These are phyloP conservation scores for Agrilus cyanescens DNA, from an alignment of 2,888 invertebrate species.

Conservation along the genomic window DNA sequence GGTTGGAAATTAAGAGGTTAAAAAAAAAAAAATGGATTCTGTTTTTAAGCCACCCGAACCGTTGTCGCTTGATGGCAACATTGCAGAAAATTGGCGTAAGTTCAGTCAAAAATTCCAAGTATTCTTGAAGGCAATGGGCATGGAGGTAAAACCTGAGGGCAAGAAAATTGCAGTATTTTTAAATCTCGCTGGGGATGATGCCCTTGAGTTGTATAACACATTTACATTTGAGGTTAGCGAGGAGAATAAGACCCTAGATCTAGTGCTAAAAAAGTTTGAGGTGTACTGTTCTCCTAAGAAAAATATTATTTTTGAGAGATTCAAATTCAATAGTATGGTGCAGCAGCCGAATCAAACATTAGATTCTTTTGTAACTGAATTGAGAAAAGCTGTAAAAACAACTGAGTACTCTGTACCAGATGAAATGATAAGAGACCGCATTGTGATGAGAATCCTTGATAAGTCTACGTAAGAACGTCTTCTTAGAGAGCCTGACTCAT, in stretches of 20 bases:
- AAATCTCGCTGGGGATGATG: too few relatives aligned
- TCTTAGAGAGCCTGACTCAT: slow-evolving; percentile 14
- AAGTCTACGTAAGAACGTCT: slow-evolving; percentile 15
- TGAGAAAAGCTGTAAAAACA: slow-evolving; percentile 18
- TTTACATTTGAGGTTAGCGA: slow-evolving; percentile 4
- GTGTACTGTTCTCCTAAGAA: slow-evolving; percentile 9
- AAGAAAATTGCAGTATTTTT: too few relatives aligned
- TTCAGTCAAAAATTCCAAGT: too few relatives aligned
- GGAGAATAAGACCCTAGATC: slow-evolving; percentile 1
- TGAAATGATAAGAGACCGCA: slow-evolving; percentile 18
- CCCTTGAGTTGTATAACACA: slow-evolving; percentile 11
- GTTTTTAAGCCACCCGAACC: too few relatives aligned
- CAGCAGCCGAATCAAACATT: slow-evolving; percentile 21
- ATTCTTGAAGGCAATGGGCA: too few relatives aligned
- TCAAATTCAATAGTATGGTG: slow-evolving; percentile 17
- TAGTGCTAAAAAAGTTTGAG: slow-evolving; percentile 7
- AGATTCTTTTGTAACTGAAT: slow-evolving; percentile 20
- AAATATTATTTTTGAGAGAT: slow-evolving; percentile 17
- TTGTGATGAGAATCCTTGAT: slow-evolving; percentile 18
- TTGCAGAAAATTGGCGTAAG: too few relatives aligned
- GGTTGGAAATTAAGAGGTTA: too few relatives aligned
- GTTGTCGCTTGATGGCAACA: too few relatives aligned
- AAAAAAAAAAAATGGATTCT: too few relatives aligned
- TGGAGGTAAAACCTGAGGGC: too few relatives aligned
- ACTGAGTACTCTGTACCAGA: slow-evolving; percentile 18